These are phyloP conservation scores for Portevinia maculata DNA, from an alignment of 2,888 invertebrate genomes.

Conservation along the genomic window DNA sequence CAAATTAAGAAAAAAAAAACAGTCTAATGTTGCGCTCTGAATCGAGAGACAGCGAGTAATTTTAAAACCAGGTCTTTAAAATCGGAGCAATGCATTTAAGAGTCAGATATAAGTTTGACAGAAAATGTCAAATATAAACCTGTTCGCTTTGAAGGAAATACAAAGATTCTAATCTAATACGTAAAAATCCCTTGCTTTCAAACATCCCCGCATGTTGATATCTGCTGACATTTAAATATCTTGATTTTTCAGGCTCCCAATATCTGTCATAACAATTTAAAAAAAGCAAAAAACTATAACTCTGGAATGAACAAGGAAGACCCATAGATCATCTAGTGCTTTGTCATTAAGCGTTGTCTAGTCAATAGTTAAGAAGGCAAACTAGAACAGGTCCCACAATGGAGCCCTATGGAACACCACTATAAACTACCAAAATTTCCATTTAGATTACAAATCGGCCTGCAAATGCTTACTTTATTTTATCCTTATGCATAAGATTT, in stretches of 20 bases:
- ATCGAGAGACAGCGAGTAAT: no score
- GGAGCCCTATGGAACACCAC: constrained; percentile 39
- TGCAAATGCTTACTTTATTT: constrained; percentile 2
- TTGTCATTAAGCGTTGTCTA: constrained; percentile 18
- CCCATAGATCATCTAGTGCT: constrained; percentile 30
- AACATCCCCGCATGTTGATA: no score
- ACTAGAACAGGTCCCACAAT: constrained; percentile 47
- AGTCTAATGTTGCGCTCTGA: no score
- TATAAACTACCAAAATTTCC: constrained; percentile 23
- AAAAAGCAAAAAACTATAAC: constrained; percentile 8
- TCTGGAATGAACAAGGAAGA: constrained; percentile 66
- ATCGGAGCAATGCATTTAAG: no score
- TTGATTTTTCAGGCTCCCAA: background rate
- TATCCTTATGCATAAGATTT: constrained; percentile 16
- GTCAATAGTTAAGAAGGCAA: constrained; percentile 46
- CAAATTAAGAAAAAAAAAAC: no score
- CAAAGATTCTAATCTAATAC: no score
- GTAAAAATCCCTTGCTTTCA: no score
- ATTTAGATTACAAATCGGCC: constrained; percentile 6
- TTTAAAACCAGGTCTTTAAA: no score
- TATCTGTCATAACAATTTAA: constrained; percentile 4
- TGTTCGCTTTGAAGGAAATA: no score
- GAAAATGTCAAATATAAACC: no score
- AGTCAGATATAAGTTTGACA: no score
- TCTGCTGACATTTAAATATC: background rate